Base-by-base conservation (phyloP, 1,140 invertebrate species). In the Ganaspis sp. region DNA sequence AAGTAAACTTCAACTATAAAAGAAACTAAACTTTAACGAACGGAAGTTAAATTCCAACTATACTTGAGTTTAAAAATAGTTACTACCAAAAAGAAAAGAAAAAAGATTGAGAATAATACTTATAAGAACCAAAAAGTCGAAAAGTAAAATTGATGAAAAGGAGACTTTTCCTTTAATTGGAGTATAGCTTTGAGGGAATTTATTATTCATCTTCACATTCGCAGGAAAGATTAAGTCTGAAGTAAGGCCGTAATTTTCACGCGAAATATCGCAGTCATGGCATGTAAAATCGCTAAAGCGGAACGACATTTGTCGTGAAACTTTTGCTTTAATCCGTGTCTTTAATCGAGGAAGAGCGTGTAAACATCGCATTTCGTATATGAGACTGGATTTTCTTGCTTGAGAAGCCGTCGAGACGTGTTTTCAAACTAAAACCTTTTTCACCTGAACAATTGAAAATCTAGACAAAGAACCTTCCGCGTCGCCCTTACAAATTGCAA, bases 291-390 rank as follows among this genome's bases (percentile, higher is more conserved):
- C 21, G 54, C 54, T 26, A 23, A 26, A 58, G 54, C 54, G 54
- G 54, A 58, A 58, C 54, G 54, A 23, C 54, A 58, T 58, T 58
- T 58, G 45, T 49, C 45, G 45, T 58, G 21, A 58, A 58, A 26
- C 54, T 58, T 40, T 58, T 23, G 54, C 54, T 23, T 26, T 58
- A 58, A 58, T 58, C 54, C 54, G 21, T 58, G 54, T 9, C 54
- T 58, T 58, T 58, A 58, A 58, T 26, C 54, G 54, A 26, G 21
- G 54, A 58, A 58, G 54, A 58, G 54, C 54, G 54, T 58, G 54
- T 29, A 58, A 58, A 58, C 54, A 58, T 8, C 53, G 53, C 19
- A 54, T 54, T 58, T 23, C 21, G 21, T 26, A 40, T 40, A 15
- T 45, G 42, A 58, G 54, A 26, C 54, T 21, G 19, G 54, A 58